Base-by-base conservation (phyloP, 2,797 vertebrate species). In the Hippoglossus hippoglossus region DNA sequence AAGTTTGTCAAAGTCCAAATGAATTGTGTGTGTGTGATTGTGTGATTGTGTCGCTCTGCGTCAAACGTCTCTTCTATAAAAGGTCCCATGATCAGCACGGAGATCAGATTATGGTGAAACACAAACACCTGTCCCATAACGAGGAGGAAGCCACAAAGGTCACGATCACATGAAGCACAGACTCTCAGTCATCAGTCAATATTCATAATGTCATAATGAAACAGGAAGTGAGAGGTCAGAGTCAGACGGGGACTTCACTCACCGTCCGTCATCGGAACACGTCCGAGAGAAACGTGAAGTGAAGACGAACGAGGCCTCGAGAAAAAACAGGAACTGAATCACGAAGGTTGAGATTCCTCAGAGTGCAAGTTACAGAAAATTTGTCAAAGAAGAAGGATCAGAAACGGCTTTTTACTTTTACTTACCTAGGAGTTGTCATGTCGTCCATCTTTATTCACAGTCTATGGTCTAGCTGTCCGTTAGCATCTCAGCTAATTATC, bases 51-150 rank as follows among this genome's bases (percentile, higher is more conserved):
- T 49, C 15, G 25, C 8, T 13, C 51, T 2, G 16, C 7, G 18
- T 6, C 22, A 46, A 31, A 1, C 16, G 16, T 28, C 62, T 31
- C 28, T 31, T 31, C 7, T 31, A 15, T 11, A 4, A 39, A 39
- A 13, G 56, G 44, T 39, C 39, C 11, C 7, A 1, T 81, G 67
- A 63, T 11, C 51, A 21, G 4, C 64, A 41, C 2, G 56, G 9
- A 18, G 34, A 61, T 4, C 6, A 67, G 62, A 61, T 63, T 67
- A 72, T 41, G 15, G 67, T 75, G 74, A 46, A 67, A 68, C 4
- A 67, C 47, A 67, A 63, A 71, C 3, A n/a, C 13, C 1, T 1
- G 11, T 6, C 8, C 1, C 8, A 7, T 13, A 39, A 64, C 0
- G 4, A n/a, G 1, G 36, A 58, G 49, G 46, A 73, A 76, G 6